Evolutionary conservation across 2,113 vertebrate genomes (phyloP).

Genomic region (Gallinago undulata): DNA sequence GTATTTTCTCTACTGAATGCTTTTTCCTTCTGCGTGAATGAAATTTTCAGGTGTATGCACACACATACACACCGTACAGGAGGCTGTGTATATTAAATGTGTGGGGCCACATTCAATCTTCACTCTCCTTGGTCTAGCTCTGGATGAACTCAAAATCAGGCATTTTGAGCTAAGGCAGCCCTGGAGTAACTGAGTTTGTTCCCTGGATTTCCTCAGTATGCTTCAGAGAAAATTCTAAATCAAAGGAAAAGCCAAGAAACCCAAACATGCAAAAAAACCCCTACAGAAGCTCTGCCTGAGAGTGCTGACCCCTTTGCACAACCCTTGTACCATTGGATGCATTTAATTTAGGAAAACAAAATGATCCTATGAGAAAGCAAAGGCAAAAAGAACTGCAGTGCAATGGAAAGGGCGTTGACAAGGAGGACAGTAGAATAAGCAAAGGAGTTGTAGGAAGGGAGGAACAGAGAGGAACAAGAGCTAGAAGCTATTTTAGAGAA

Average conservation of each 20-base stretch:
- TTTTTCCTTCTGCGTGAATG: constrained; percentile 11
- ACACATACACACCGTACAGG: not conserved
- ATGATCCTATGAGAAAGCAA: not conserved
- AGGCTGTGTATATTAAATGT: not conserved
- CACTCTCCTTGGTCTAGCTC: not conserved
- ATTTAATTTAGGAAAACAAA: not conserved
- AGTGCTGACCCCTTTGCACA: not conserved
- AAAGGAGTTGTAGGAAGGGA: not conserved
- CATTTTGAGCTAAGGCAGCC: not conserved
- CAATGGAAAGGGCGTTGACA: not conserved
- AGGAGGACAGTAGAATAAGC: not conserved
- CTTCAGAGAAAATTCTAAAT: not conserved
- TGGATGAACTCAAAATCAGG: not conserved
- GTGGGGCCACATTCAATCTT: not conserved
- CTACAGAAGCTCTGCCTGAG: not conserved
- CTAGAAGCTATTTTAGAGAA: not conserved
- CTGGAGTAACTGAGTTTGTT: not conserved
- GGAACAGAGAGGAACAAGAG: not conserved
- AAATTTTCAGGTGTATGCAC: not conserved
- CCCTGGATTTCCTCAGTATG: not conserved
- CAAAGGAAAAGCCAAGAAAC: not conserved
- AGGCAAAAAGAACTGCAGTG: not conserved
- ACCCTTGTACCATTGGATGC: not conserved
- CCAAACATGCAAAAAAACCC: not conserved
- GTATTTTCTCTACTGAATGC: not conserved